Percentiles rank a stretch among this genome's conserved stretches.
phyloP scores from a whole-genome alignment of 2,113 vertebrate species.

The Hydrolagus affinis region DNA sequence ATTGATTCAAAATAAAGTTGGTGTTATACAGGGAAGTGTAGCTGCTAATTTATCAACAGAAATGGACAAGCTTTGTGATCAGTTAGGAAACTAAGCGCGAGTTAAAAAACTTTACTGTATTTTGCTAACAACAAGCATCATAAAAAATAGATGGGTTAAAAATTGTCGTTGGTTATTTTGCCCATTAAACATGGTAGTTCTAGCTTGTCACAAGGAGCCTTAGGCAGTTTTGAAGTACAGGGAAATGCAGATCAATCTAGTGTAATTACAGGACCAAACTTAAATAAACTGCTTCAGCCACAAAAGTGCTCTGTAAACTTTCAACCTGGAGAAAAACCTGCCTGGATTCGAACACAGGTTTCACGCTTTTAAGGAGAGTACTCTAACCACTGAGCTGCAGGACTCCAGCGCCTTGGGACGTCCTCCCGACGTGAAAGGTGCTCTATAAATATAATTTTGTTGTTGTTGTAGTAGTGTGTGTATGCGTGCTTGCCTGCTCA shows the following conservation, averaged over 20 bases:
- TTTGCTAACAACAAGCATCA: not conserved
- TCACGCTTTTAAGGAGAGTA: too few relatives aligned
- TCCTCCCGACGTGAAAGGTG: too few relatives aligned
- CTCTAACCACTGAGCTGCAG: too few relatives aligned
- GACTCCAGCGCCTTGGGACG: too few relatives aligned
- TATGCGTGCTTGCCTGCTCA: not conserved
- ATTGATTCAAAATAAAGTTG: too few relatives aligned
- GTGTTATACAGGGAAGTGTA: too few relatives aligned
- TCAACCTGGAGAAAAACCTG: not conserved
- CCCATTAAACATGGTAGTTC: not conserved
- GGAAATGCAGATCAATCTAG: not conserved
- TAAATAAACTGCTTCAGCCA: not conserved
- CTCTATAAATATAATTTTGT: too few relatives aligned
- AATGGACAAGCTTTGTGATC: too few relatives aligned
- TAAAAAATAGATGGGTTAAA: not conserved
- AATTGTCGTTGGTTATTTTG: conserved; percentile 5
- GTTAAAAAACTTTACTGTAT: not conserved
- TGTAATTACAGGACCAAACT: conserved; percentile 8
- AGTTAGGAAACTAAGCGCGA: too few relatives aligned
- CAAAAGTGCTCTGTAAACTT: not conserved
- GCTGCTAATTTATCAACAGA: too few relatives aligned
- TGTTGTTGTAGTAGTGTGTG: not conserved
- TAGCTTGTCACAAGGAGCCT: conserved; percentile 1
- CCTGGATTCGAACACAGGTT: too few relatives aligned
- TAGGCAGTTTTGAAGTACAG: conserved; percentile 20